Conservation (phyloP, 2,113 vertebrate genomes). For the Blennius ocellaris region DNA sequence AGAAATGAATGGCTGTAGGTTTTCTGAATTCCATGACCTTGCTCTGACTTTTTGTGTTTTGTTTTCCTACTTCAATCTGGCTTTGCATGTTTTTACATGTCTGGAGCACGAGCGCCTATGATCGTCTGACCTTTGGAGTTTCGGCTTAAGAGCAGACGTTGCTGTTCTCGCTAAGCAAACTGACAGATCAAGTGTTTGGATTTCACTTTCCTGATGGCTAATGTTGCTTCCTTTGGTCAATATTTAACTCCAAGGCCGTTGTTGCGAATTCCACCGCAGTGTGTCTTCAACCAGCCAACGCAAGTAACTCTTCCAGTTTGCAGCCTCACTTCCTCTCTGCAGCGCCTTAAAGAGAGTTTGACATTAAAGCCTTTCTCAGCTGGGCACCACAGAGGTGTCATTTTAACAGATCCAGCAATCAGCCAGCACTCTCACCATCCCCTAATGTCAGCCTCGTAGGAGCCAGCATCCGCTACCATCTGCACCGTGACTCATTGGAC, state of each 20-base stretch:
- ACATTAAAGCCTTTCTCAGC: constrained; percentile 23
- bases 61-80: constrained; percentile 6
- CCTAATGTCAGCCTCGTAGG: constrained; percentile 34
- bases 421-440: constrained; percentile 6
- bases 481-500: constrained; percentile 67
- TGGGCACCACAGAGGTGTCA: constrained; percentile 29
- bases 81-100: constrained; percentile 29
- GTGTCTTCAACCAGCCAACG: constrained; percentile 9
- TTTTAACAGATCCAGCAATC: constrained; percentile 23
- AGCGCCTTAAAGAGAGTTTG: background rate
- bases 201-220: constrained; percentile 2
- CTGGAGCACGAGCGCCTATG: constrained; percentile 22
- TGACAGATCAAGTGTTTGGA: constrained; percentile 51
- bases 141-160: constrained; percentile 26
- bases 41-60: background rate
- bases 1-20: no score
- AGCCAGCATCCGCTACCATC: constrained; percentile 55
- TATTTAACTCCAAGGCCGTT: constrained; percentile 58
- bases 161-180: constrained; percentile 40
- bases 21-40: no score
- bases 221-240: constrained; percentile 30
- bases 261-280: constrained; percentile 47
- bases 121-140: constrained; percentile 69
- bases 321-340: background rate
- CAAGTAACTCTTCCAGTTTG: background rate